phyloP scores from a whole-genome alignment of 2,113 vertebrate species.

The Centrocercus urophasianus region DNA sequence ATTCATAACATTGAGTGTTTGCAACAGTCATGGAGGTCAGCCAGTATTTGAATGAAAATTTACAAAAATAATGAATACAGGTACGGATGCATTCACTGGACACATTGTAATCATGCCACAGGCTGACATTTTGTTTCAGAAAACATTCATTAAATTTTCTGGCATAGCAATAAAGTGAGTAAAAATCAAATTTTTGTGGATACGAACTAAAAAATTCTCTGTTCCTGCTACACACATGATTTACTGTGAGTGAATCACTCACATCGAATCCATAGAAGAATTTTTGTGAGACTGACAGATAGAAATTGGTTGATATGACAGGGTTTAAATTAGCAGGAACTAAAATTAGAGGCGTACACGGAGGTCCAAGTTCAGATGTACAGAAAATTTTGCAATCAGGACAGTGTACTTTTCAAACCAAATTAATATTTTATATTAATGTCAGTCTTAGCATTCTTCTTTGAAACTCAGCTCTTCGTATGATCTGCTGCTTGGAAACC shows the following conservation, averaged over 20 bases:
- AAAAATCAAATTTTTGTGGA: conserved; percentile 52
- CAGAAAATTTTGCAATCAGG: neutral
- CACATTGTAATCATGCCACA: neutral
- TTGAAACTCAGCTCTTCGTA: neutral
- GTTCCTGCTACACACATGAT: neutral
- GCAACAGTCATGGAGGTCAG: neutral
- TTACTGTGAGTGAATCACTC: neutral
- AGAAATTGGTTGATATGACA: neutral
- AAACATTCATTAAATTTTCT: conserved; percentile 49
- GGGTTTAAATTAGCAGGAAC: neutral
- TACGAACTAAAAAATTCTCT: neutral
- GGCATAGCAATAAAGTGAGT: conserved; percentile 44
- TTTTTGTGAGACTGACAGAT: neutral
- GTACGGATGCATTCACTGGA: neutral
- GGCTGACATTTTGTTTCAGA: conserved; percentile 55
- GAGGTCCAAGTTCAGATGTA: neutral
- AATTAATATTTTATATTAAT: accelerated
- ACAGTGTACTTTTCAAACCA: neutral
- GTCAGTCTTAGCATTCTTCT: neutral
- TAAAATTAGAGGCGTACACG: neutral
- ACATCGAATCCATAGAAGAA: neutral
- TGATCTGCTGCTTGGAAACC: neutral
- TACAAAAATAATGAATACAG: neutral
- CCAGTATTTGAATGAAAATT: neutral
- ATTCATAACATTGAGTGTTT: neutral